Base-by-base conservation (phyloP, 1,140 invertebrate species). In the Nasonia giraulti region DNA sequence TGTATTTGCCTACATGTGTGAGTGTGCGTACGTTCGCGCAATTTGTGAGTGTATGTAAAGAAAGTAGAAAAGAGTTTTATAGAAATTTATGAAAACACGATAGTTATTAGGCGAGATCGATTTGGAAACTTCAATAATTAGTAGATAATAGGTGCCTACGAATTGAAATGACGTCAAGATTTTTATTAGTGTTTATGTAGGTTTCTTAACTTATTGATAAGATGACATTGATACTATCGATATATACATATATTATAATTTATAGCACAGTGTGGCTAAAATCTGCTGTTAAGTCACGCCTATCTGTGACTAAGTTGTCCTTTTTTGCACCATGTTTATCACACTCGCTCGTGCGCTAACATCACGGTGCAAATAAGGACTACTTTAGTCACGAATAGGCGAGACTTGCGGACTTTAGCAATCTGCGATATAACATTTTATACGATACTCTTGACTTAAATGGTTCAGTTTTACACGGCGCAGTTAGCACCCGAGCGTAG, bases 51-150 rank as follows among this genome's bases (percentile, higher is more conserved):
- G 14, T n/a, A 40, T 62, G 17, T 66, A 37, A 62, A 80, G 55
- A 47, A 76, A 68, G 44, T 20, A 76, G 62, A 83, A 12, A 68
- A 69, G 33, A 83, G 66, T 83, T 78, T 83, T 78, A 78, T 50
- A 78, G 14, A 50, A 78, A 8, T 83, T 68, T 83, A 69, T 78
- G 55, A 78, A 71, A 71, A 12, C 10, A 7, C 31, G 27, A n/a
- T 50, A 69, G 37, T 50, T 69, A 50, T 62, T 62, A 62, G 55
- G 6, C 55, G 55, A 62, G 55, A 62, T 62, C 55, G 55, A 62
- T 62, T 1, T 5, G 20, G 55, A 17, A 27, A 27, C 27, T 27
- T 27, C 55, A 62, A 62, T 62, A 17, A 62, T n/a, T 62, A 1
- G 55, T 62, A 62, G 20, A 62, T 17, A 62, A 62, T 20, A n/a